phyloP scores from a whole-genome alignment of 23 tunicate species.

The Ascidia mentula region DNA sequence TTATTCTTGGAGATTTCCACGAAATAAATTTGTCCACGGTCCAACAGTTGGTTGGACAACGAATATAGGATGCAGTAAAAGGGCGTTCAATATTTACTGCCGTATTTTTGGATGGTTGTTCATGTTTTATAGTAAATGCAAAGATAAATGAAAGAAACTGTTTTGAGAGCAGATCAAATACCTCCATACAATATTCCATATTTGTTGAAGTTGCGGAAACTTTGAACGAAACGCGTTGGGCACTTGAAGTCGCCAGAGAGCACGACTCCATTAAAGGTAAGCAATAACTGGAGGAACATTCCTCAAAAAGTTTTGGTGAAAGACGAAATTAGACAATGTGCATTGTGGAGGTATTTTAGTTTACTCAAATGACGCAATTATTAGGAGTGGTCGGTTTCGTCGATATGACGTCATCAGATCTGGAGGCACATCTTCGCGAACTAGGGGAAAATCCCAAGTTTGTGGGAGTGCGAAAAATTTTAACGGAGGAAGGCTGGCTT shows the following conservation, averaged over 20 bases:
- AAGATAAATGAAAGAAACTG: no score
- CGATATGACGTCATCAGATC: constrained; percentile 38
- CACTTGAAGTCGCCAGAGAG: constrained; percentile 27
- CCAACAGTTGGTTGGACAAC: no score
- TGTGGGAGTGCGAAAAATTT: constrained; percentile 73
- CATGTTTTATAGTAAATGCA: no score
- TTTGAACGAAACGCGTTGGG: constrained; percentile 72
- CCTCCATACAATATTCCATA: constrained; percentile 45
- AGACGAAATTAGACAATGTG: no score
- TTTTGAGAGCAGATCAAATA: constrained; percentile 44
- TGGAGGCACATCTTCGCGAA: constrained; percentile 39
- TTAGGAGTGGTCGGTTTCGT: constrained; percentile 86
- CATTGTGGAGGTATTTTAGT: no score
- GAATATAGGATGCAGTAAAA: no score
- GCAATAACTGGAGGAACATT: background rate
- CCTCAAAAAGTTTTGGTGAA: background rate
- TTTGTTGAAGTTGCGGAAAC: constrained; percentile 76
- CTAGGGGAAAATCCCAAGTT: constrained; percentile 51
- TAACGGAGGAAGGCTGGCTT: constrained; percentile 62
- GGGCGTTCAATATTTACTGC: no score
- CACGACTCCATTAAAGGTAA: constrained; percentile 52
- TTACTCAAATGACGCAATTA: no score
- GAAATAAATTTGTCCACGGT: no score
- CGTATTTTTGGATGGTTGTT: no score
- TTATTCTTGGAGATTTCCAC: no score